These are phyloP conservation scores for Ceriagrion tenellum DNA, from an alignment of 2,888 invertebrate species.

Conservation along the genomic window DNA sequence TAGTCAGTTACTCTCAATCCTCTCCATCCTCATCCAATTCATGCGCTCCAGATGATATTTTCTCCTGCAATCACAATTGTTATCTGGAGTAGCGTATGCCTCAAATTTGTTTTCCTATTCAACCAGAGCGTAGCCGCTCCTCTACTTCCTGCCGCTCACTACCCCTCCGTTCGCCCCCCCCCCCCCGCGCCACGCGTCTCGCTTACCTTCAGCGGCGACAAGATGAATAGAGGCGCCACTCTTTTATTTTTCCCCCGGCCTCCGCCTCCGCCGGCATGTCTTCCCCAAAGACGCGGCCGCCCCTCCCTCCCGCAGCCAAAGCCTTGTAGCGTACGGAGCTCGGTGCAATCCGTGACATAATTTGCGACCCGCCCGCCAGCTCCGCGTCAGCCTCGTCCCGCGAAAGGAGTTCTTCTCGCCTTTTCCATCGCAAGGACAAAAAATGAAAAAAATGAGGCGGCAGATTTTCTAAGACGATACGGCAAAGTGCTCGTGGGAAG, in stretches of 20 bases:
- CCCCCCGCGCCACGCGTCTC: background rate
- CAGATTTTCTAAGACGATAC: background rate
- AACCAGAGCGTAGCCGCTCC: background rate
- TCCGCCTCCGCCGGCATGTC: background rate
- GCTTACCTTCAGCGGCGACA: background rate
- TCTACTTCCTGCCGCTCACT: background rate
- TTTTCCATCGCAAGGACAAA: background rate
- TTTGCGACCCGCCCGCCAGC: conserved; percentile 43
- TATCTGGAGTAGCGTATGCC: background rate
- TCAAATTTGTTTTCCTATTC: background rate
- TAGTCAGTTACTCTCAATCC: too few relatives aligned
- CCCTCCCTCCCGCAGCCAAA: conserved; percentile 5
- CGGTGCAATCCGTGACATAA: conserved; percentile 28
- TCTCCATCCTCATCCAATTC: background rate
- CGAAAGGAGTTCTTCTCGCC: background rate
- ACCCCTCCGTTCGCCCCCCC: background rate
- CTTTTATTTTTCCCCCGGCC: background rate
- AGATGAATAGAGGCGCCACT: conserved; percentile 47
- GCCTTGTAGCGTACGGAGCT: conserved; percentile 38
- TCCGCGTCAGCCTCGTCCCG: conserved; percentile 32
- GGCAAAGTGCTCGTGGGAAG: background rate
- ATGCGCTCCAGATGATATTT: background rate
- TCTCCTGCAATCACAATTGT: background rate
- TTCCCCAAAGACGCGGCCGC: conserved; percentile 17
- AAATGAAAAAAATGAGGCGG: background rate